These are phyloP conservation scores for Neoarius graeffei DNA, from an alignment of 2,113 vertebrate genomes.

Conservation along the genomic window DNA sequence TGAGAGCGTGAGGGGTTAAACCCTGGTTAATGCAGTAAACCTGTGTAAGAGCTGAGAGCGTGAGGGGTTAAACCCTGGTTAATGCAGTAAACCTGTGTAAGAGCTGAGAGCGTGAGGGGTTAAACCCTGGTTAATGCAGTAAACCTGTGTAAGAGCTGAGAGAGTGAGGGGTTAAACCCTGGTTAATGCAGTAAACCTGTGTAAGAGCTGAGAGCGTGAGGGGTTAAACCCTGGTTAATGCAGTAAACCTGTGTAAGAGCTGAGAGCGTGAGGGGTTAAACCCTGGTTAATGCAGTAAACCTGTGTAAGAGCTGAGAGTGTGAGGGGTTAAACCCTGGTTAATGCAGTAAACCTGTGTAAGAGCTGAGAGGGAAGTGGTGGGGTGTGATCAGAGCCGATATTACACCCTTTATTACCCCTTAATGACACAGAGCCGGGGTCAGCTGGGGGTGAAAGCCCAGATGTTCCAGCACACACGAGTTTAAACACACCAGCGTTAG, in stretches of 20 bases:
- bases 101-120: background rate
- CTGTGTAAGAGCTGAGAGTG: background rate
- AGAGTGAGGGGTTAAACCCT: too few species aligned
- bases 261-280: background rate
- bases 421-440: too few species aligned
- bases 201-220: background rate
- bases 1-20: background rate
- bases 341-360: background rate
- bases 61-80: too few species aligned
- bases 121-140: background rate
- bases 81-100: background rate
- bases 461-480: background rate
- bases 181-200: background rate
- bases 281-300: background rate
- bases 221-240: background rate
- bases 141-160: background rate
- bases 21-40: background rate
- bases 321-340: too few species aligned
- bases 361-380: background rate
- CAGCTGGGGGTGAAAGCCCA: background rate
- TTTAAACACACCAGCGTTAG: background rate
- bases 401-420: background rate
- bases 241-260: background rate
- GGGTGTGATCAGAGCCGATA: background rate
- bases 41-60: background rate